phyloP scores from a whole-genome alignment of 2,797 vertebrate genomes.

The Ptychobarbus kaznakovi region DNA sequence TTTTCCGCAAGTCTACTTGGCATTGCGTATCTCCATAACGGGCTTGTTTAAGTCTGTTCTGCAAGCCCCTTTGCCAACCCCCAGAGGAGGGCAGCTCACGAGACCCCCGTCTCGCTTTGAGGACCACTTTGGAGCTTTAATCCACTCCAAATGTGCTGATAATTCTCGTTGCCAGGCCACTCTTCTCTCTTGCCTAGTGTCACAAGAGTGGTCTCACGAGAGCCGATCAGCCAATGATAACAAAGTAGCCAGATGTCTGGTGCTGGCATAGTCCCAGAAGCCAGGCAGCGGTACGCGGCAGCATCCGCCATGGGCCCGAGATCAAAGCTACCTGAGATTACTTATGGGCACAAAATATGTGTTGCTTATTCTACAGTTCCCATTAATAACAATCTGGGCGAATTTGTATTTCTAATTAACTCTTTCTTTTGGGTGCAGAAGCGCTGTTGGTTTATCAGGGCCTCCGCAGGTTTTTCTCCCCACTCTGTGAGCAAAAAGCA shows the following conservation, averaged over 20 bases:
- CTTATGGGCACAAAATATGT: constrained; percentile 97
- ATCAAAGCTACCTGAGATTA: constrained; percentile 99
- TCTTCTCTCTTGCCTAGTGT: constrained; percentile 90
- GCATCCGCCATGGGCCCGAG: constrained; percentile 92
- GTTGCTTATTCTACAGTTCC: constrained; percentile 90
- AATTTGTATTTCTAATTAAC: constrained; percentile 99
- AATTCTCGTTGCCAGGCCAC: constrained; percentile 97
- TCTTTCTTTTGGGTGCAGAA: constrained; percentile 90
- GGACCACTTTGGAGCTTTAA: constrained; percentile 88
- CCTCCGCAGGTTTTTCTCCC: constrained; percentile 65
- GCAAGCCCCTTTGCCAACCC: constrained; percentile 76
- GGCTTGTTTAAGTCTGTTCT: constrained; percentile 69
- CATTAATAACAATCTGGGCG: constrained; percentile 98
- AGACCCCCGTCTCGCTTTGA: constrained; percentile 88
- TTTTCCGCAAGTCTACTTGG: constrained; percentile 66
- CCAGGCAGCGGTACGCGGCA: constrained; percentile 89
- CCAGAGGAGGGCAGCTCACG: constrained; percentile 73
- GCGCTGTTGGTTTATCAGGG: constrained; percentile 80
- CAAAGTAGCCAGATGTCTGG: constrained; percentile 99
- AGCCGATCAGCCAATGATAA: constrained; percentile 99
- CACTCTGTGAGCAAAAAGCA: constrained; percentile 47
- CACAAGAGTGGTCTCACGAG: constrained; percentile 92
- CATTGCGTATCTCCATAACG: constrained; percentile 52
- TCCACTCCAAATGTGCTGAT: constrained; percentile 92
- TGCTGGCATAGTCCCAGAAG: constrained; percentile 95